Evolutionary conservation across 2,797 vertebrate species (phyloP), one percentile per base, ranked within the genome.

Genomic region (Petrocephalus sullivani): DNA sequence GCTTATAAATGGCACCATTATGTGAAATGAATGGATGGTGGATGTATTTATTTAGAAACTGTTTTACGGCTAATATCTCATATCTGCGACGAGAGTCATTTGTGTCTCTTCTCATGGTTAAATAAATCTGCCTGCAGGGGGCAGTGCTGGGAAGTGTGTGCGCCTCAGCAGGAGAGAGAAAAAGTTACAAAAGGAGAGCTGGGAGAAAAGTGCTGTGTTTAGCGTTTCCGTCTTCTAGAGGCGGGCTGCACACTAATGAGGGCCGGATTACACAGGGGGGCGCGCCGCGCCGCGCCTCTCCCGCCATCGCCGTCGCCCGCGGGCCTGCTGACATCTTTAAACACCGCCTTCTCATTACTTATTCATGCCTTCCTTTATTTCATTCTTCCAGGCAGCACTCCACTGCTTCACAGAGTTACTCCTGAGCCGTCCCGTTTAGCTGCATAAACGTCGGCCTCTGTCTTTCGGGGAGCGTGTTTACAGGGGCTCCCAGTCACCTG

Each of bases 281-380:
- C 2, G 21, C 3, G 88, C 71, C 14, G 0, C n/a, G 83, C 87
- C 88, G 83, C 83, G n/a, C 60, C 89, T 91, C 89, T 10, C 67
- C 6, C 33, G 28, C 64, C 28, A 16, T 71, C 33, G 89, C 89
- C 85, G 88, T 91, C 91, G 93, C 93, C 91, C 1, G 8, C 93
- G 92, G 94, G 92, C 91, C 93, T 95, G 94, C 94, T 95, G 94
- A 95, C 94, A 93, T 89, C 83, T 90, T 60, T 89, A 93, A 92
- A 92, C 89, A 87, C 90, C 89, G 85, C 93, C 90, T 92, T 81
- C 61, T 23, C 57, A 78, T 78, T 87, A 84, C n/a, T 88, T 61
- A 88, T 88, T 64, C 41, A 87, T 87, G 87, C 81, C 88, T 89
- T n/a, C 75, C 54, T 86, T 88, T 85, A 89, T 90, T 21, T 91